Evolutionary conservation across 2,797 vertebrate genomes (phyloP).

Genomic region (Cynopterus sphinx): DNA sequence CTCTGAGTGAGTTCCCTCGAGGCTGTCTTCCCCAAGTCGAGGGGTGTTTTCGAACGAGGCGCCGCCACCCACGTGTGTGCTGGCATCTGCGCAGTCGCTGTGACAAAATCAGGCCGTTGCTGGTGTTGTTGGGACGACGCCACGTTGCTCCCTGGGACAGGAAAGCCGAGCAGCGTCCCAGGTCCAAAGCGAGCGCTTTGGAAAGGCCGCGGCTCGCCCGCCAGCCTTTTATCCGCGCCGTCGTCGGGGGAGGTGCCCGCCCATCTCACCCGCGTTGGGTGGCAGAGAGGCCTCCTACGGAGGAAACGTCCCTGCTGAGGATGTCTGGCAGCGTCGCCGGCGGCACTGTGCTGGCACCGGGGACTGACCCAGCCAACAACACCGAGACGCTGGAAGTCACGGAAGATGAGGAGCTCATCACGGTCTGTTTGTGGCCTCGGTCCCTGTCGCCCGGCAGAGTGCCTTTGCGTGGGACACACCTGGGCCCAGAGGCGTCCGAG

Average conservation of each 20-base stretch:
- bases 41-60: not conserved
- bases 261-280: not conserved
- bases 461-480: not conserved
- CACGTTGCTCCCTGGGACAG: not conserved
- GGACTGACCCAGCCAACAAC: not conserved
- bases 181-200: not conserved
- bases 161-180: not conserved
- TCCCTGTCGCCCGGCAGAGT: not conserved
- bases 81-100: accelerated
- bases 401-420: not conserved
- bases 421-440: too few species aligned
- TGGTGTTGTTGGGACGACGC: accelerated
- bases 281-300: not conserved
- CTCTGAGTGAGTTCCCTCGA: not conserved
- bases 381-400: not conserved
- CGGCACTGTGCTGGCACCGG: too few species aligned
- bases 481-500: too few species aligned
- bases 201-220: not conserved
- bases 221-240: too few species aligned
- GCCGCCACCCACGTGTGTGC: not conserved
- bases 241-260: not conserved
- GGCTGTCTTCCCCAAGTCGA: not conserved
- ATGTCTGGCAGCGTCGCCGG: accelerated
- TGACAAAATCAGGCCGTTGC: too few species aligned
- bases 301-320: not conserved